Evolutionary conservation across 2,113 vertebrate genomes (phyloP).

Genomic region (Oreocharis arfaki): DNA sequence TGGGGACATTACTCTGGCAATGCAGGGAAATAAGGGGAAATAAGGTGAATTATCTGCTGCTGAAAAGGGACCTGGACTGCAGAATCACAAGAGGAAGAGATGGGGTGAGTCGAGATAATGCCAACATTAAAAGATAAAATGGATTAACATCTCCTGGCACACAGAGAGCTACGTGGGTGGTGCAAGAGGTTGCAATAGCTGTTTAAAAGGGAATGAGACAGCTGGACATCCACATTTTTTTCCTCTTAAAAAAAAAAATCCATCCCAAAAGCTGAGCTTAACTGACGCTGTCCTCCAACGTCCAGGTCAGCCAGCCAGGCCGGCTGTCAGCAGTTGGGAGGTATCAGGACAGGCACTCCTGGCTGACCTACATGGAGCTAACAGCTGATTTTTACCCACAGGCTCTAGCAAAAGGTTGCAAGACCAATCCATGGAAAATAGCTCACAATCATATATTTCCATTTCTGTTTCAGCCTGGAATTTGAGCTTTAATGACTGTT

Average conservation of each 20-base stretch:
- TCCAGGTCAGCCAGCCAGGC: not conserved
- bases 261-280: conserved; percentile 1
- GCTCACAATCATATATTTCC: not conserved
- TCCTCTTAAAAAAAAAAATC: not conserved
- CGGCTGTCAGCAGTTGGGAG: not conserved
- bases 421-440: not conserved
- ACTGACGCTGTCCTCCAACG: not conserved
- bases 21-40: not conserved
- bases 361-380: not conserved
- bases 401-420: not conserved
- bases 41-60: not conserved
- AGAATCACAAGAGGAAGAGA: not conserved
- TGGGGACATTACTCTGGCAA: not conserved
- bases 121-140: conserved; percentile 60
- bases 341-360: not conserved
- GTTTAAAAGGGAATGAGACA: conserved; percentile 24
- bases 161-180: not conserved
- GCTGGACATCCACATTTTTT: not conserved
- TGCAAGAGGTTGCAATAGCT: conserved; percentile 10
- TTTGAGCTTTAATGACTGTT: not conserved
- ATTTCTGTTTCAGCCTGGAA: not conserved
- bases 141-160: conserved; percentile 33
- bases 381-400: not conserved
- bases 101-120: conserved; percentile 34
- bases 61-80: not conserved